phyloP scores from a whole-genome alignment of 2,888 invertebrate species.

The Liodrosophila aerea region DNA sequence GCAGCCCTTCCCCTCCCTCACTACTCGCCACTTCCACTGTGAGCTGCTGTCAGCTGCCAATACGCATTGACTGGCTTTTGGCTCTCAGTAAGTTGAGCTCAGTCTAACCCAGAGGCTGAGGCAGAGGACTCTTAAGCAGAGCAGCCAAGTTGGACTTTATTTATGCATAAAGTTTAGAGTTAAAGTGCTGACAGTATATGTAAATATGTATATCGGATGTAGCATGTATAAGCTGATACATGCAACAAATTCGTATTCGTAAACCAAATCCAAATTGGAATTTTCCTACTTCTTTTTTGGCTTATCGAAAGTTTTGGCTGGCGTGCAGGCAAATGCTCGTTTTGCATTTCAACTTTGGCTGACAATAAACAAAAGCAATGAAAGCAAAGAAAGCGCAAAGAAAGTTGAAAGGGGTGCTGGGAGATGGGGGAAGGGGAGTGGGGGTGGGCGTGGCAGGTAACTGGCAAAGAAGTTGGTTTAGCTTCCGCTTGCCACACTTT shows the following conservation, averaged over 20 bases:
- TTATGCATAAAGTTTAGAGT: conserved; percentile 69
- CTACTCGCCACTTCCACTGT: no score
- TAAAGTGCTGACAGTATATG: no score
- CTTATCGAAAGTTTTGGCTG: conserved; percentile 49
- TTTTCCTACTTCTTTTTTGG: conserved; percentile 48
- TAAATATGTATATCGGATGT: no score
- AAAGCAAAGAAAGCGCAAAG: background rate
- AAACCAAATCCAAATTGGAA: conserved; percentile 63
- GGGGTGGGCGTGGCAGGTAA: conserved; percentile 10
- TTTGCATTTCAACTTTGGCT: conserved; percentile 52
- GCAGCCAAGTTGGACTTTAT: conserved; percentile 42
- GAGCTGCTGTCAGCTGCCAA: conserved; percentile 64
- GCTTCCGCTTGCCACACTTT: conserved; percentile 67
- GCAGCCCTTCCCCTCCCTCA: no score
- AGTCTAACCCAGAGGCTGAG: no score
- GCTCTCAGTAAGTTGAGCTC: no score
- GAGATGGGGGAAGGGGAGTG: background rate
- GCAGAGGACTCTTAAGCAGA: conserved; percentile 35
- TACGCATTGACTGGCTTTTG: conserved; percentile 40
- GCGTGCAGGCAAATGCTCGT: conserved; percentile 28
- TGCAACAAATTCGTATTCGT: conserved; percentile 19
- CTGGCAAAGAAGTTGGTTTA: conserved; percentile 62
- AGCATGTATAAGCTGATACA: conserved; percentile 1
- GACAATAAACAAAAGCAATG: conserved; percentile 72
- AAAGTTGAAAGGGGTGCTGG: background rate